A percentile compares a stretch with the other conserved stretches of the same genome.
Evolutionary conservation across 2,113 vertebrate genomes (phyloP).

Genomic region (Phaetusa simplex): DNA sequence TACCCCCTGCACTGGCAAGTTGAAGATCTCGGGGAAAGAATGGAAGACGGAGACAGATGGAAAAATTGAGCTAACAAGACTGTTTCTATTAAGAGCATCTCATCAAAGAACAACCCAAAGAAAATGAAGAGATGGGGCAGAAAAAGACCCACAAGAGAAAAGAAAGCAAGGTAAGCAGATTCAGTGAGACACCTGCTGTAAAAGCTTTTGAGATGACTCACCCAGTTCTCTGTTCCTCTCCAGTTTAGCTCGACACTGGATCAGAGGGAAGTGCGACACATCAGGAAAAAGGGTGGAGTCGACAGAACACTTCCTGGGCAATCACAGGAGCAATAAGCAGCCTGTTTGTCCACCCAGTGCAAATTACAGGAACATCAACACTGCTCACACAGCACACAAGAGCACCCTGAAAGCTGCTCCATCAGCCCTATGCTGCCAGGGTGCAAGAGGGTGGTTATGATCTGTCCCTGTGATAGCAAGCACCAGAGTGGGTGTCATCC

Average conservation of each 20-base stretch:
- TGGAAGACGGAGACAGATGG: background rate
- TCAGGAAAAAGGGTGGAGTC: conserved; percentile 60
- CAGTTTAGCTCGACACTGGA: background rate
- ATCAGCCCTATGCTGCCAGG: background rate
- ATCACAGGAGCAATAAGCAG: conserved; percentile 34
- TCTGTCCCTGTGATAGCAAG: background rate
- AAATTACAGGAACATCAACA: conserved; percentile 10
- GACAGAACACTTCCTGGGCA: conserved; percentile 50
- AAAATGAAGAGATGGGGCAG: background rate
- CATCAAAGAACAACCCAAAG: background rate
- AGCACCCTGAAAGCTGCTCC: background rate
- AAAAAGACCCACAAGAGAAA: background rate
- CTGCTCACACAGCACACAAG: background rate
- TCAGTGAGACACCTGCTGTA: background rate
- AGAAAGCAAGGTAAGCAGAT: background rate
- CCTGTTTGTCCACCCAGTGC: conserved; percentile 24
- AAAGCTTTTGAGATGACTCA: conserved; percentile 27
- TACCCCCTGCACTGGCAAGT: background rate
- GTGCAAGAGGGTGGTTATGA: background rate
- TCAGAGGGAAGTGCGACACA: background rate
- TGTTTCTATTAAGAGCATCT: background rate
- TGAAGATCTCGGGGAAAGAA: background rate
- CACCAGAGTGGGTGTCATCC: rapidly evolving
- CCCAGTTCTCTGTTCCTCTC: background rate
- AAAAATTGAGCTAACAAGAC: background rate